Percentiles rank a stretch among this genome's conserved stretches.
These are phyloP conservation scores for Otus sunia DNA, from an alignment of 2,113 vertebrate genomes.

Conservation along the genomic window DNA sequence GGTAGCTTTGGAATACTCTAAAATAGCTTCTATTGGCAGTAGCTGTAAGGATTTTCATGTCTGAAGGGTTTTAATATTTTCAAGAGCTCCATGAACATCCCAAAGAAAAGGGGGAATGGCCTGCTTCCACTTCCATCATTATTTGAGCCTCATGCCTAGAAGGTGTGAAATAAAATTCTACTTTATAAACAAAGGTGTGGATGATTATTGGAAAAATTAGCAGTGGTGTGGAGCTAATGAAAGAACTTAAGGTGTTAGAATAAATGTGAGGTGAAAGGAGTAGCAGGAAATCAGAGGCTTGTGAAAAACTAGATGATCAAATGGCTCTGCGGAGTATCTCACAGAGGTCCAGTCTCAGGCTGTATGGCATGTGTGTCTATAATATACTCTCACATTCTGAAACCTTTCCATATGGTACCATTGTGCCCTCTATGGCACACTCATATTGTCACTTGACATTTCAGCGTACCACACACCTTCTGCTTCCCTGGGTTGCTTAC, in stretches of 20 bases:
- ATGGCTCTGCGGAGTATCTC: background rate
- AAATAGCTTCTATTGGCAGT: background rate
- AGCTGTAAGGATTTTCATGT: background rate
- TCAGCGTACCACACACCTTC: background rate
- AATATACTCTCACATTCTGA: background rate
- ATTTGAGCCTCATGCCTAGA: background rate
- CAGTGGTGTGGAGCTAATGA: background rate
- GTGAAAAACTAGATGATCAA: background rate
- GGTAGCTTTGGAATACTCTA: background rate
- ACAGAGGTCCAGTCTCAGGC: background rate
- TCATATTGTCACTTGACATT: background rate
- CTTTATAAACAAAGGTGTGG: background rate
- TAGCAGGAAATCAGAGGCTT: background rate
- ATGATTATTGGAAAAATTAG: background rate
- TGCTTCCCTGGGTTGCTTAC: background rate
- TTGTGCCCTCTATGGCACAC: background rate
- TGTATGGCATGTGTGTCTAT: background rate
- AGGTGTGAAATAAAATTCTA: background rate
- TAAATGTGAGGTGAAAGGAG: background rate
- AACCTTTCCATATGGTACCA: background rate
- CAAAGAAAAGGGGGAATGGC: background rate
- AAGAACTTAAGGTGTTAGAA: background rate
- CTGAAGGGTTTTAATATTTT: background rate
- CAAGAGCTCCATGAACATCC: background rate
- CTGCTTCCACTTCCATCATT: background rate